These are phyloP conservation scores for Piscicola geometra DNA, from an alignment of 2,888 invertebrate species.

Conservation along the genomic window DNA sequence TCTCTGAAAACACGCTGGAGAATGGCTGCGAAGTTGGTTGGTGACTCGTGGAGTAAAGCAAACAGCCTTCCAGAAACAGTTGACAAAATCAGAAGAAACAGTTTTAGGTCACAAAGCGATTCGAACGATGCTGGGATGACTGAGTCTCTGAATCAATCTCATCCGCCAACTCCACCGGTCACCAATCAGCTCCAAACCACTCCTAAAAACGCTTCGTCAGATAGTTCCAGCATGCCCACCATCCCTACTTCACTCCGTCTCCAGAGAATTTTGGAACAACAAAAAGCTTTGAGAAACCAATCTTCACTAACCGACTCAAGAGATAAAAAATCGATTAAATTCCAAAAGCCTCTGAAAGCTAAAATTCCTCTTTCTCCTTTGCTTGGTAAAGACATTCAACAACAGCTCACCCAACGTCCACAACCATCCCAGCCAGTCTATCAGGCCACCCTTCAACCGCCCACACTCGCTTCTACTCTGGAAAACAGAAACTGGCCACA, in stretches of 20 bases:
- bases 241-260: slow-evolving; percentile 26
- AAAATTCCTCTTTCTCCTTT: slow-evolving; percentile 50
- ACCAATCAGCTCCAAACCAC: background rate
- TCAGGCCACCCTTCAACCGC: background rate
- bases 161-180: background rate
- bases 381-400: background rate
- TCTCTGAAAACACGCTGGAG: slow-evolving; percentile 18
- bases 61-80: slow-evolving; percentile 31
- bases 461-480: background rate
- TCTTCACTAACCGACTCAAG: background rate
- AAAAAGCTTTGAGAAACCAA: slow-evolving; percentile 27
- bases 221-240: slow-evolving; percentile 27
- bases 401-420: background rate
- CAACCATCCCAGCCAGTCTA: background rate
- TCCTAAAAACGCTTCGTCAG: background rate
- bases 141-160: background rate
- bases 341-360: slow-evolving; percentile 55
- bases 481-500: background rate
- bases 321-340: slow-evolving; percentile 44
- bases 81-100: slow-evolving; percentile 7
- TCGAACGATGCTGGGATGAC: background rate
- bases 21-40: slow-evolving; percentile 31
- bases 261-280: slow-evolving; percentile 29
- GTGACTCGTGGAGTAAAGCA: slow-evolving; percentile 27
- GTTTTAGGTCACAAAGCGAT: slow-evolving; percentile 13